Evolutionary conservation across 2,113 vertebrate species (phyloP).

Genomic region (Siniperca chuatsi): DNA sequence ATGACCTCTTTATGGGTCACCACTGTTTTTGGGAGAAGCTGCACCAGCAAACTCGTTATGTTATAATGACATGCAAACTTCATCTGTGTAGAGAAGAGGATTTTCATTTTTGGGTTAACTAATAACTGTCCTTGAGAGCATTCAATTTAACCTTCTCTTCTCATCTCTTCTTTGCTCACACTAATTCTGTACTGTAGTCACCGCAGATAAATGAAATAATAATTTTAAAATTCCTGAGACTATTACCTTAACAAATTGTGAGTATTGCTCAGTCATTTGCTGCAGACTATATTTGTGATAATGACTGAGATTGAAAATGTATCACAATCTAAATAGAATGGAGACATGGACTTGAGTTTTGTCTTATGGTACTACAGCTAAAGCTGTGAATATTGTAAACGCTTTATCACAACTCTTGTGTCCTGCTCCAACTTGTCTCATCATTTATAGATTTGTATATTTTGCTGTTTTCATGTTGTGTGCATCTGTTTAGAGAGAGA

Average conservation of each 20-base stretch:
- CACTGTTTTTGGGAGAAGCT: conserved; percentile 17
- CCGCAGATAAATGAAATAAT: conserved; percentile 35
- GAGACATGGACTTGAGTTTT: not conserved
- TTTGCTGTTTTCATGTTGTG: not conserved
- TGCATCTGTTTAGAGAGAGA: conserved; percentile 5
- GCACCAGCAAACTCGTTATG: conserved; percentile 16
- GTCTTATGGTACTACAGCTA: not conserved
- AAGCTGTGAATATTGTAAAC: conserved; percentile 13
- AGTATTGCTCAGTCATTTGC: conserved; percentile 43
- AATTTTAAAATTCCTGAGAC: conserved; percentile 29
- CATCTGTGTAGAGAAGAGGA: not conserved
- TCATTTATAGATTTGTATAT: conserved; percentile 21
- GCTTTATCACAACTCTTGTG: not conserved
- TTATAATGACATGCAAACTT: conserved; percentile 59
- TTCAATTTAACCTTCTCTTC: conserved; percentile 23
- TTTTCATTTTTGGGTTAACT: conserved; percentile 30
- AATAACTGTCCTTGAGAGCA: conserved; percentile 22
- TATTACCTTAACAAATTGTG: conserved; percentile 58
- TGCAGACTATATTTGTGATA: conserved; percentile 49
- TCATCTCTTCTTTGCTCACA: conserved; percentile 10
- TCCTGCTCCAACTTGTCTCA: conserved; percentile 1
- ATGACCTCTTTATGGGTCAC: conserved; percentile 59
- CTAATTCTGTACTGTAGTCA: not conserved
- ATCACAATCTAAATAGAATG: conserved; percentile 29
- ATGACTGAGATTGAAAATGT: conserved; percentile 35